A percentile compares a stretch with the other conserved stretches of the same genome.
phyloP scores from a whole-genome alignment of 2,888 invertebrate species.

The Nomada lathburiana region DNA sequence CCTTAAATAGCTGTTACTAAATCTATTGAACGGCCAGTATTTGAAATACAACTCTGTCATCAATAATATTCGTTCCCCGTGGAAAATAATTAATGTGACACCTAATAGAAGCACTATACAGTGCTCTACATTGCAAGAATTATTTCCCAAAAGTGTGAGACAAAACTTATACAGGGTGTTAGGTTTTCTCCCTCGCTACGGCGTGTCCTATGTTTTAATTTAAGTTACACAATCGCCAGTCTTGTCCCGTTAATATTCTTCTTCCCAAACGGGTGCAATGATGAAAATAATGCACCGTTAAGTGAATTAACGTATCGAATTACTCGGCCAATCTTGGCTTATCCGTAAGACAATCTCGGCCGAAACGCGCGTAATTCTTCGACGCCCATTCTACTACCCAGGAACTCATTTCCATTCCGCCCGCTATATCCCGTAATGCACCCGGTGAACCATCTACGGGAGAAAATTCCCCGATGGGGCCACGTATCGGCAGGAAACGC shows the following conservation, averaged over 20 bases:
- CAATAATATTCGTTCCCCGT: not conserved
- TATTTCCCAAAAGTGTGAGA: too few species aligned
- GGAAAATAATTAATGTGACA: not conserved
- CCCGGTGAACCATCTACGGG: not conserved
- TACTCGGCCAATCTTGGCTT: not conserved
- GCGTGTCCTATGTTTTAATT: too few species aligned
- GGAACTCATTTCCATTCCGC: not conserved
- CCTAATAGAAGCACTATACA: too few species aligned
- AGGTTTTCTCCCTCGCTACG: too few species aligned
- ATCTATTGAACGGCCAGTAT: not conserved
- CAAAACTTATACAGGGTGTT: too few species aligned
- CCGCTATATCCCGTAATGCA: not conserved
- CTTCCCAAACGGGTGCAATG: too few species aligned
- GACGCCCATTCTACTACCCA: too few species aligned
- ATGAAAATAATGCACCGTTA: too few species aligned
- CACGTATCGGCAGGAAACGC: conserved; percentile 54
- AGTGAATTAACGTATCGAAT: too few species aligned
- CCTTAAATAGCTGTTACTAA: not conserved
- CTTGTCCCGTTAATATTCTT: too few species aligned
- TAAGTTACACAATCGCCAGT: too few species aligned
- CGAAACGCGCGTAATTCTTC: not conserved
- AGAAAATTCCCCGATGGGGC: conserved; percentile 12
- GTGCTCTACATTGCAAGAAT: too few species aligned
- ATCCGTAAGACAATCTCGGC: not conserved
- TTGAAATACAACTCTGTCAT: not conserved